Conservation (phyloP, 2,113 vertebrate genomes). For the Mustela lutreola region DNA sequence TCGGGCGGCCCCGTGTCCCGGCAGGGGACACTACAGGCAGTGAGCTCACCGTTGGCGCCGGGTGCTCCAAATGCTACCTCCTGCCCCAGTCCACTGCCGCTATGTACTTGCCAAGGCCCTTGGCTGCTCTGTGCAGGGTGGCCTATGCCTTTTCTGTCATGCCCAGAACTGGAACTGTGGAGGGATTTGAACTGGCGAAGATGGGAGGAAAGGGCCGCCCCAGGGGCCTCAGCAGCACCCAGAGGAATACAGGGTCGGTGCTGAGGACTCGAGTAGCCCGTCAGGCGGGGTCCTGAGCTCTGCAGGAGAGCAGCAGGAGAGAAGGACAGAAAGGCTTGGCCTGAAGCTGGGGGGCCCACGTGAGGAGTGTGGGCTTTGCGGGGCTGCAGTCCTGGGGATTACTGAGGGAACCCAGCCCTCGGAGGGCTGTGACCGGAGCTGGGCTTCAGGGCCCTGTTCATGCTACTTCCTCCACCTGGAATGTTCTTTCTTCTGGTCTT, state of each 20-base stretch:
- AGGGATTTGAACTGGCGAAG: background rate
- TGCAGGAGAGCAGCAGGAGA: background rate
- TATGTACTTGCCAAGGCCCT: background rate
- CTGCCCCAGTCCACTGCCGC: background rate
- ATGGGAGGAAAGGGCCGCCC: background rate
- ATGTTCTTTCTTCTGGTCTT: background rate
- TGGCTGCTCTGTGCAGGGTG: background rate
- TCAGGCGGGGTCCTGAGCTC: background rate
- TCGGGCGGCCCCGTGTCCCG: no score
- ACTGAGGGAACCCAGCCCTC: background rate
- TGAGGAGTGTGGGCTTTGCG: background rate
- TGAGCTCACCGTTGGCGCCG: background rate
- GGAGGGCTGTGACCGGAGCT: background rate
- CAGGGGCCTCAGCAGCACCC: background rate
- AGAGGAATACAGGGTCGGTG: background rate
- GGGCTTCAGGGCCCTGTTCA: rapidly evolving
- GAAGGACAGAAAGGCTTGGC: background rate
- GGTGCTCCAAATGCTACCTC: background rate
- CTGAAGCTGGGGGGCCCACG: background rate
- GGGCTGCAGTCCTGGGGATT: background rate
- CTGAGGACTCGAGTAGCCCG: background rate
- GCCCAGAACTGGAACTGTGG: background rate
- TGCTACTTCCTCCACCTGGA: background rate
- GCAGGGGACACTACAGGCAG: background rate
- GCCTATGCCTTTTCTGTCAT: background rate